These are phyloP conservation scores for Cavia aperea DNA, from an alignment of 2,113 vertebrate species.

Conservation along the genomic window DNA sequence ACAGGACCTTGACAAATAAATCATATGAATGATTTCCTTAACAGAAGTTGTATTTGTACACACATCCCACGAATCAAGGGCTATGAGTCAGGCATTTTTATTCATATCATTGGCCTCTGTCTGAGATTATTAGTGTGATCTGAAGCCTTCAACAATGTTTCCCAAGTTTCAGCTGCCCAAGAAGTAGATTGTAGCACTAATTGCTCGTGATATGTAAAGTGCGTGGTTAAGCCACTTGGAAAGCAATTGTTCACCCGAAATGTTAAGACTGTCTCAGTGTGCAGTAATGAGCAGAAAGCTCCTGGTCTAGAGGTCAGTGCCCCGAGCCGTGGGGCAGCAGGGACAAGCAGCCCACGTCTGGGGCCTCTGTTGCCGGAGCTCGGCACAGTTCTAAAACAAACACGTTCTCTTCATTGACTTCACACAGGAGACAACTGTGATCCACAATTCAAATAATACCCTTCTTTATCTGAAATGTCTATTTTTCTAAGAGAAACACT, in stretches of 20 bases:
- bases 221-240: not conserved
- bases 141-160: not conserved
- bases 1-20: not conserved
- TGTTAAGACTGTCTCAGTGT: not conserved
- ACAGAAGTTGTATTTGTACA: not conserved
- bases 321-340: not conserved
- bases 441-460: not conserved
- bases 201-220: not conserved
- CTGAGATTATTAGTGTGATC: not conserved
- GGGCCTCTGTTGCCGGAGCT: not conserved
- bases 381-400: not conserved
- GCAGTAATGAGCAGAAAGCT: not conserved
- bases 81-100: constrained; percentile 35
- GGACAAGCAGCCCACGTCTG: not conserved
- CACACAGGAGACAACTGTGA: not conserved
- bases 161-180: not conserved
- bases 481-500: constrained; percentile 62
- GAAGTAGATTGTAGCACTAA: not conserved
- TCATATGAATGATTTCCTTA: not conserved
- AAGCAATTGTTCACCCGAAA: not conserved
- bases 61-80: constrained; percentile 37
- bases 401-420: not conserved
- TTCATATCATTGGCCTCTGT: not conserved
- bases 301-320: not conserved
- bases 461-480: constrained; percentile 51